Evolutionary conservation across 2,797 vertebrate genomes (phyloP).

Genomic region (Oceanodroma leucorhoa): DNA sequence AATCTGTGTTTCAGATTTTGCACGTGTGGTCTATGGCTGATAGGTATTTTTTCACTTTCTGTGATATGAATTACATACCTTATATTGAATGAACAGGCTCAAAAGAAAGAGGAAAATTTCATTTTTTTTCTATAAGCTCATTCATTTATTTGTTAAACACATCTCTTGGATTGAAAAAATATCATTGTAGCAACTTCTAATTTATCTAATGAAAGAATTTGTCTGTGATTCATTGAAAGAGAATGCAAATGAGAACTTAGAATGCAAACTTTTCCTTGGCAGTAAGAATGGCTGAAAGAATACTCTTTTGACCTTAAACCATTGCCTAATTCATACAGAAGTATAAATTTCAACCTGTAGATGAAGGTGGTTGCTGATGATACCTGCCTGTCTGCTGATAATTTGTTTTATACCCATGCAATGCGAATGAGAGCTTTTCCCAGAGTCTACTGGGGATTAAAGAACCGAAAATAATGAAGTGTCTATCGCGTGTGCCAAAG

Average conservation of each 20-base stretch:
- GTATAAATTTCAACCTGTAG: not conserved
- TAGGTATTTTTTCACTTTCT: not conserved
- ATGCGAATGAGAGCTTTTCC: not conserved
- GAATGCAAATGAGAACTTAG: too few species aligned
- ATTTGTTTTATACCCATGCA: not conserved
- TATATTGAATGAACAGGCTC: not conserved
- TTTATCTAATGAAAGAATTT: not conserved
- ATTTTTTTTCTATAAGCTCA: not conserved
- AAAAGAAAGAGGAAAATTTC: not conserved
- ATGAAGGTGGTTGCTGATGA: not conserved
- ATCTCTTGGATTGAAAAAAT: not conserved
- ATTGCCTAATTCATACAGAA: not conserved
- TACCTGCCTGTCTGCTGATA: not conserved
- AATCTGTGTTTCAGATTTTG: not conserved
- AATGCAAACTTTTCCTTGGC: not conserved
- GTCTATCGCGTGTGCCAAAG: fast-evolving
- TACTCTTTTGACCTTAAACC: not conserved
- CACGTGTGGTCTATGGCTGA: not conserved
- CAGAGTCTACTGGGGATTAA: not conserved
- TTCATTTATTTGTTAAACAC: not conserved
- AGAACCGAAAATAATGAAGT: not conserved
- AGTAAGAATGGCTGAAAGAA: not conserved
- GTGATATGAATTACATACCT: not conserved
- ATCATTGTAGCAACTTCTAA: not conserved
- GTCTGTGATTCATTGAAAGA: not conserved